phyloP scores from a whole-genome alignment of 2,888 invertebrate genomes.

The Eupithecia subfuscata region DNA sequence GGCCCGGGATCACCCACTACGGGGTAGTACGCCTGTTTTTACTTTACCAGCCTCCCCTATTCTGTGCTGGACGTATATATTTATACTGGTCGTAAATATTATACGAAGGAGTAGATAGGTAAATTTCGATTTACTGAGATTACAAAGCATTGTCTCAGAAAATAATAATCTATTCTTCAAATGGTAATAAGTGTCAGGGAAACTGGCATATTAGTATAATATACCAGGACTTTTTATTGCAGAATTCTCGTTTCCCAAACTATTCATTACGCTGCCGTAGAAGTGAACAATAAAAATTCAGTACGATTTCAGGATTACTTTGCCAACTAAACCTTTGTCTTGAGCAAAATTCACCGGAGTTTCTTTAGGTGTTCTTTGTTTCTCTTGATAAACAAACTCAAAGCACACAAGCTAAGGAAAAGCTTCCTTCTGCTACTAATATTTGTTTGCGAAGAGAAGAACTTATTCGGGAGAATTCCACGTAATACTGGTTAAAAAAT shows the following conservation, averaged over 20 bases:
- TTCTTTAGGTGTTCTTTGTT: no score
- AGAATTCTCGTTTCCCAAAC: conserved; percentile 20
- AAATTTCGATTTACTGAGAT: neutral
- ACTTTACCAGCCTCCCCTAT: no score
- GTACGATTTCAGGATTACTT: conserved; percentile 6
- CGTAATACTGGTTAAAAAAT: no score
- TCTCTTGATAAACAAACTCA: conserved; percentile 30
- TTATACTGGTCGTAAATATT: no score
- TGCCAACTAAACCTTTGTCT: neutral
- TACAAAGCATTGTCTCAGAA: neutral
- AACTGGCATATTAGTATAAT: conserved; percentile 21
- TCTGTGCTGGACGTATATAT: no score
- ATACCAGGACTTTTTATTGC: conserved; percentile 21
- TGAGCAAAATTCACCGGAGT: neutral
- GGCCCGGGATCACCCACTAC: no score
- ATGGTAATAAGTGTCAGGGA: conserved; percentile 18
- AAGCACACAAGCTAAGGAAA: conserved; percentile 33
- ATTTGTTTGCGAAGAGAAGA: no score
- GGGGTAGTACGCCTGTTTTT: no score
- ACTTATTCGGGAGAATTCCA: no score
- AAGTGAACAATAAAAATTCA: conserved; percentile 19
- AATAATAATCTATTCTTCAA: conserved; percentile 16
- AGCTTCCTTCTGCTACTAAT: conserved; percentile 27
- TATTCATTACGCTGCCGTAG: conserved; percentile 3
- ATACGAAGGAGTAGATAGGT: neutral